Evolutionary conservation across 2,797 vertebrate species (phyloP).

Genomic region (Limnodromus scolopaceus): DNA sequence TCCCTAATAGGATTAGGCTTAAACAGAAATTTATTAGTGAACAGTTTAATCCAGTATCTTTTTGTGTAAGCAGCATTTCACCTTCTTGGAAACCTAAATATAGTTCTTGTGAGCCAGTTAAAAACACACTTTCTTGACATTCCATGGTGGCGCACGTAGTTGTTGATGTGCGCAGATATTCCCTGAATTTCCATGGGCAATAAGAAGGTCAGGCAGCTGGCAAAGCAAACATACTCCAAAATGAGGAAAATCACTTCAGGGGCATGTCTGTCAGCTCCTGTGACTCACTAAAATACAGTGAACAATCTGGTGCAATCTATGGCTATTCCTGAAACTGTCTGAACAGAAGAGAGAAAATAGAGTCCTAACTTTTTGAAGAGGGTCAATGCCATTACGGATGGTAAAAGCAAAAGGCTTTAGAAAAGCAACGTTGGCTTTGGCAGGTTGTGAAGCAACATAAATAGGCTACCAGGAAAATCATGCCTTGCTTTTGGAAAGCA

Average conservation of each 20-base stretch:
- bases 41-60: background rate
- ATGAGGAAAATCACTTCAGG: background rate
- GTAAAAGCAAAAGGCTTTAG: background rate
- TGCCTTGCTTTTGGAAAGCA: background rate
- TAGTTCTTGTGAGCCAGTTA: background rate
- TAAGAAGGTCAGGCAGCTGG: background rate
- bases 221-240: background rate
- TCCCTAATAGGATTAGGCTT: background rate
- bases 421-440: background rate
- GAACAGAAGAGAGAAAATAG: background rate
- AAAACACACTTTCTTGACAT: background rate
- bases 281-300: background rate
- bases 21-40: background rate
- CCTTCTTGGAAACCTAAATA: background rate
- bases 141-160: fast-evolving
- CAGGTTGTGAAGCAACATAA: background rate
- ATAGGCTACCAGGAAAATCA: background rate
- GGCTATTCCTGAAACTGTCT: background rate
- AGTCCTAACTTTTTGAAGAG: background rate
- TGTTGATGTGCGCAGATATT: background rate
- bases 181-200: background rate
- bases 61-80: background rate
- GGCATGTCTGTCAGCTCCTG: background rate
- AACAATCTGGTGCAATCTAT: background rate
- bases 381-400: background rate